phyloP scores from a whole-genome alignment of 2,888 invertebrate genomes.

The Actias luna region DNA sequence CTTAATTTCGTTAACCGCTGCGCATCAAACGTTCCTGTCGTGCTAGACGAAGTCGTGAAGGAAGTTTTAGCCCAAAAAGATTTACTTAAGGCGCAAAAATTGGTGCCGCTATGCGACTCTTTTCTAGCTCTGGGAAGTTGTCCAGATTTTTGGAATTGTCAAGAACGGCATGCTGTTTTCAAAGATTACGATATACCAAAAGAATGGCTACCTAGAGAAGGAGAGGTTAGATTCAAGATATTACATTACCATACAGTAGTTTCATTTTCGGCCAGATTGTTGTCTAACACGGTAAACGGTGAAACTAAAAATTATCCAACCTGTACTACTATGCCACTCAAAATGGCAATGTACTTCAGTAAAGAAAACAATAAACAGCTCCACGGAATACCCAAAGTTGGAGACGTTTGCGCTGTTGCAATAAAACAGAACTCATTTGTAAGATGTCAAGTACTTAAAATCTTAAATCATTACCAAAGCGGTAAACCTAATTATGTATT shows the following conservation, averaged over 20 bases:
- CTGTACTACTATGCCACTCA: slow-evolving; percentile 55
- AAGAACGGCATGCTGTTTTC: slow-evolving; percentile 83
- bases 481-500: slow-evolving; percentile 56
- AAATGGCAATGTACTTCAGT: slow-evolving; percentile 64
- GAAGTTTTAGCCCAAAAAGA: slow-evolving; percentile 63
- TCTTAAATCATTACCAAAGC: slow-evolving; percentile 51
- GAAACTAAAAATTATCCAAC: slow-evolving; percentile 49
- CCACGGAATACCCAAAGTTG: slow-evolving; percentile 69
- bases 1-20: slow-evolving; percentile 81
- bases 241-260: slow-evolving; percentile 82
- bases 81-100: slow-evolving; percentile 57
- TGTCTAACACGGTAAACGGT: slow-evolving; percentile 41
- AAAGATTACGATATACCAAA: slow-evolving; percentile 76
- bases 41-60: slow-evolving; percentile 52
- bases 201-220: slow-evolving; percentile 76
- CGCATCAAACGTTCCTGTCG: slow-evolving; percentile 55
- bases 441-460: slow-evolving; percentile 80
- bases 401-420: slow-evolving; percentile 81
- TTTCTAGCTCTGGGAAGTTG: slow-evolving; percentile 86
- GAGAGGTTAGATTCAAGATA: slow-evolving; percentile 81
- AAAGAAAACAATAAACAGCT: slow-evolving; percentile 56
- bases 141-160: slow-evolving; percentile 77
- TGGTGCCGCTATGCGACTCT: slow-evolving; percentile 80
- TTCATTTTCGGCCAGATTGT: slow-evolving; percentile 82
- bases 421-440: slow-evolving; percentile 70